These are phyloP conservation scores for Ammodytes dubius DNA, from an alignment of 2,113 vertebrate species.

Conservation along the genomic window DNA sequence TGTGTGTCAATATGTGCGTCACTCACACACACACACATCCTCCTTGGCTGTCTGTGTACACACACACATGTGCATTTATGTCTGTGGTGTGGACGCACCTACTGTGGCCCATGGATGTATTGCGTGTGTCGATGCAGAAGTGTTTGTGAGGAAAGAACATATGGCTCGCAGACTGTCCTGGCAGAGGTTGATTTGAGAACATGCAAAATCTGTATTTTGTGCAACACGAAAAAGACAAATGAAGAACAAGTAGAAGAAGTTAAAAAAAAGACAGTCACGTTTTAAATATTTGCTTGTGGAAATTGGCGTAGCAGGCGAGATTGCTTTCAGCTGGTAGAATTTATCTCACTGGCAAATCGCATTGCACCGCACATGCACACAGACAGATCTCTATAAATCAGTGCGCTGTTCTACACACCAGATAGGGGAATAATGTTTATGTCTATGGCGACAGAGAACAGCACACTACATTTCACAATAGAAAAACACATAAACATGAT, in stretches of 20 bases:
- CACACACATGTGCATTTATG: slow-evolving; percentile 9
- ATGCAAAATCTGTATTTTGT: slow-evolving; percentile 26
- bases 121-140: slow-evolving; percentile 16
- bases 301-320: slow-evolving; percentile 12
- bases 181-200: slow-evolving; percentile 27
- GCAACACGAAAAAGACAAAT: slow-evolving; percentile 47
- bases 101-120: slow-evolving; percentile 14
- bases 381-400: slow-evolving; percentile 20
- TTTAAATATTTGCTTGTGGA: slow-evolving; percentile 57
- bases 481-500: slow-evolving; percentile 28
- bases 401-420: slow-evolving; percentile 50
- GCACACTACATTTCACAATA: slow-evolving; percentile 29
- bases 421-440: slow-evolving; percentile 40
- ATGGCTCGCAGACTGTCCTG: slow-evolving; percentile 54
- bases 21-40: background rate
- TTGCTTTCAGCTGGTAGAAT: slow-evolving; percentile 37
- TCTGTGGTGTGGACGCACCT: slow-evolving; percentile 4
- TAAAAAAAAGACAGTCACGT: slow-evolving; percentile 19
- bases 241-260: slow-evolving; percentile 13
- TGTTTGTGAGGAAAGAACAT: slow-evolving; percentile 42
- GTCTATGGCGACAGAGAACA: slow-evolving; percentile 48
- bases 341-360: background rate
- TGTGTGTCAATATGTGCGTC: background rate
- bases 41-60: slow-evolving; percentile 30
- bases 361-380: slow-evolving; percentile 10